Percentiles rank a stretch among this genome's conserved stretches.
phyloP scores from a whole-genome alignment of 1,140 invertebrate genomes.

The Rhopalosiphum maidis region DNA sequence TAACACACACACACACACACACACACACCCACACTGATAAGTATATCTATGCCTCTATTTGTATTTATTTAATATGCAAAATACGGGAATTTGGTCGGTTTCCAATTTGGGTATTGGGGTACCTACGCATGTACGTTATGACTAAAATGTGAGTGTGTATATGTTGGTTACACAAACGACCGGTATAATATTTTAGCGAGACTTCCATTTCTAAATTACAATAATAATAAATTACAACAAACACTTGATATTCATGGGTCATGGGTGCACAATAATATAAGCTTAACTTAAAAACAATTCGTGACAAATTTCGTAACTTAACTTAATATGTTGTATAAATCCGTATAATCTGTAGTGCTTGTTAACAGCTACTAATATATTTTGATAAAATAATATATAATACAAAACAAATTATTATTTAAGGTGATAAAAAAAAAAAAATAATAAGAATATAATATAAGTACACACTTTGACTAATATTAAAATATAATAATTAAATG shows the following conservation, averaged over 20 bases:
- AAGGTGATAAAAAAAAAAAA: neutral
- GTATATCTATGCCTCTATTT: neutral
- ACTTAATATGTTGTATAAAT: neutral
- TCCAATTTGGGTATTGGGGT: neutral
- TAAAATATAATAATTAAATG: neutral
- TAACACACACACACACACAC: conserved; percentile 49
- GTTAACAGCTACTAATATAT: neutral
- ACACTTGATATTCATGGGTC: neutral
- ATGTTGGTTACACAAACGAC: neutral
- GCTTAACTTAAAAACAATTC: neutral
- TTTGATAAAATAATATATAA: neutral
- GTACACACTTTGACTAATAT: neutral
- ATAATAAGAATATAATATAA: neutral
- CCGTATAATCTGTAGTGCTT: neutral
- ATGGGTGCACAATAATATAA: neutral
- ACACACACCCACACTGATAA: conserved; percentile 2
- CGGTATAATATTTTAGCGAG: neutral
- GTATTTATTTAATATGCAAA: neutral
- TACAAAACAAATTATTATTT: neutral
- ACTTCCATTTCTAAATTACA: neutral
- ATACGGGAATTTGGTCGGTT: neutral
- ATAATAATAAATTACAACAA: too few species aligned
- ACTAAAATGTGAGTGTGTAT: conserved; percentile 10
- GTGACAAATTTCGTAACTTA: neutral
- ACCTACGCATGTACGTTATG: neutral